These are phyloP conservation scores for Monochamus alternatus DNA, from an alignment of 2,888 invertebrate species.

Conservation along the genomic window DNA sequence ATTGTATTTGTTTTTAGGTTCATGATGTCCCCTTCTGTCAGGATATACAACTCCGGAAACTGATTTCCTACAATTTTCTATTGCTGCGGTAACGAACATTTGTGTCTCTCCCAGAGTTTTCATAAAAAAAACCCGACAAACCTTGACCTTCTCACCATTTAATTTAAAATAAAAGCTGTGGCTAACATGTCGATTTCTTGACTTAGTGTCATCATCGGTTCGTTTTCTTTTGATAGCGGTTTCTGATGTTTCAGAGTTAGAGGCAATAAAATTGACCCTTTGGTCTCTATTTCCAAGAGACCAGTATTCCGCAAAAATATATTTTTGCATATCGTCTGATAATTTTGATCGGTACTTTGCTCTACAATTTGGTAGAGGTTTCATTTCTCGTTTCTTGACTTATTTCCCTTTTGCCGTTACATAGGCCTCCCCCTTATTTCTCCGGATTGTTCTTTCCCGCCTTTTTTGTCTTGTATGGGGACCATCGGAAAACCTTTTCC, in stretches of 20 bases:
- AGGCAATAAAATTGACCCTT: constrained; percentile 35
- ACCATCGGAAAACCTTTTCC: constrained; percentile 4
- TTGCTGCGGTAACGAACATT: constrained; percentile 35
- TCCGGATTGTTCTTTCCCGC: too few species aligned
- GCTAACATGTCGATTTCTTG: constrained; percentile 9
- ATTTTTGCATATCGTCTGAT: constrained; percentile 12
- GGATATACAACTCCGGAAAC: constrained; percentile 30
- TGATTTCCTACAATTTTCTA: constrained; percentile 49
- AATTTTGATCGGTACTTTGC: constrained; percentile 28
- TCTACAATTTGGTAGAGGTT: constrained; percentile 34
- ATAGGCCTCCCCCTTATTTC: constrained; percentile 11
- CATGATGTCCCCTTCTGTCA: constrained; percentile 20
- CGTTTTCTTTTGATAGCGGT: constrained; percentile 25
- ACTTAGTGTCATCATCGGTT: constrained; percentile 10
- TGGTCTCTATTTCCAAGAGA: constrained; percentile 31
- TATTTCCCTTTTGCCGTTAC: constrained; percentile 31
- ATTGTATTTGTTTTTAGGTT: constrained; percentile 33
- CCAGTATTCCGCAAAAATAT: constrained; percentile 41
- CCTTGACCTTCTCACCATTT: constrained; percentile 44
- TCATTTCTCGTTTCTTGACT: constrained; percentile 27
- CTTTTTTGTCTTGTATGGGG: constrained; percentile 6
- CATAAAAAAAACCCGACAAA: constrained; percentile 50
- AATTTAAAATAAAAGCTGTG: constrained; percentile 25
- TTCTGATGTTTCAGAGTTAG: constrained; percentile 35
- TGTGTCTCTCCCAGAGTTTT: constrained; percentile 38